These are phyloP conservation scores for Pachyrhynchus sulphureomaculatus DNA, from an alignment of 1,140 invertebrate genomes.

Conservation along the genomic window DNA sequence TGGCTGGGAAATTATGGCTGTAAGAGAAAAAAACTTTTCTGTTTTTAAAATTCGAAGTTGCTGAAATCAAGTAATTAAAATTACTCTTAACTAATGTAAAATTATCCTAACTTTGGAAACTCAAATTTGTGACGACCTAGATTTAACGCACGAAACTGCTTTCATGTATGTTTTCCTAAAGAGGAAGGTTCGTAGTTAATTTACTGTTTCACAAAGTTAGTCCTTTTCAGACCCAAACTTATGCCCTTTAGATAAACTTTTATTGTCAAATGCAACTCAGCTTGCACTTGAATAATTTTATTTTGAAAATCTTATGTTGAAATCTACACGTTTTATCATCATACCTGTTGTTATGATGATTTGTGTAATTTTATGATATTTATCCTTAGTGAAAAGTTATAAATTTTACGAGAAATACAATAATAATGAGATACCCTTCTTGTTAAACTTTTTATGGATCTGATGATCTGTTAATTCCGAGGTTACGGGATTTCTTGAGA, in stretches of 20 bases:
- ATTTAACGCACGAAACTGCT: constrained; percentile 28
- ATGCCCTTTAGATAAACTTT: constrained; percentile 27
- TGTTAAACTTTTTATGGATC: too few species aligned
- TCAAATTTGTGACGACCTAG: constrained; percentile 28
- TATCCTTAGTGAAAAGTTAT: too few species aligned
- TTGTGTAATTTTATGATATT: too few species aligned
- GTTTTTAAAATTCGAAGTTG: too few species aligned
- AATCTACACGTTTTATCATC: background rate
- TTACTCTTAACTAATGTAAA: constrained; percentile 13
- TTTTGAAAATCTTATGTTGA: constrained; percentile 6
- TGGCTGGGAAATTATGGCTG: too few species aligned
- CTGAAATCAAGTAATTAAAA: too few species aligned
- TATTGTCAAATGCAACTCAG: constrained; percentile 18
- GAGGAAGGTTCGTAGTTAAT: constrained; percentile 22
- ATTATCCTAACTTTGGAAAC: constrained; percentile 24
- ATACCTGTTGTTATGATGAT: too few species aligned
- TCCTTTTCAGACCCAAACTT: constrained; percentile 23
- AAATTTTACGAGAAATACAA: too few species aligned
- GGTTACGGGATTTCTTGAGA: too few species aligned
- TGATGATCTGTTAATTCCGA: too few species aligned
- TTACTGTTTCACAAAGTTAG: constrained; percentile 28
- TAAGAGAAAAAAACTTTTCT: too few species aligned
- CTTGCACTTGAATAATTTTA: constrained; percentile 12
- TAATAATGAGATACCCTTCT: too few species aligned
- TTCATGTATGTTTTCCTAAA: constrained; percentile 29